Percentiles rank a stretch among this genome's conserved stretches.
These are phyloP conservation scores for Papilio dardanus DNA, from an alignment of 1,140 invertebrate species.

Conservation along the genomic window DNA sequence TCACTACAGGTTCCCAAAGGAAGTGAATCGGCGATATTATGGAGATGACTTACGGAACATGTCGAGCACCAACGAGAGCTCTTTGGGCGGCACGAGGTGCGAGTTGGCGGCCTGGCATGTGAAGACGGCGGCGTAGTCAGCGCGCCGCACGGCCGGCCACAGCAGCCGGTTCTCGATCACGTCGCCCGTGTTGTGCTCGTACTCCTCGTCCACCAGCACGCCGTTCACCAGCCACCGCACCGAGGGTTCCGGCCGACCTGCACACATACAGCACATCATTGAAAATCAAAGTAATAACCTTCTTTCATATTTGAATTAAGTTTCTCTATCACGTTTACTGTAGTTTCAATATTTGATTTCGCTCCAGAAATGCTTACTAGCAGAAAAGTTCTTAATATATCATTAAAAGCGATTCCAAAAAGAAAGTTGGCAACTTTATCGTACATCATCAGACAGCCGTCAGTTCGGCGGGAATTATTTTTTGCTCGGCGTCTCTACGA, in stretches of 20 bases:
- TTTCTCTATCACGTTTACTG: neutral
- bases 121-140: conserved; percentile 91
- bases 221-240: conserved; percentile 90
- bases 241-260: conserved; percentile 86
- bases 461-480: conserved; percentile 20
- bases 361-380: neutral
- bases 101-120: conserved; percentile 94
- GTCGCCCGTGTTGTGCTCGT: conserved; percentile 90
- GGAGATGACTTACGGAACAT: conserved; percentile 92
- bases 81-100: conserved; percentile 88
- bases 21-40: too few relatives aligned
- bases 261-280: neutral
- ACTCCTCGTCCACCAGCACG: conserved; percentile 89
- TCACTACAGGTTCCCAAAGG: too few relatives aligned
- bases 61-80: conserved; percentile 89
- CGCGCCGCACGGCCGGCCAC: conserved; percentile 87
- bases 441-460: conserved; percentile 1
- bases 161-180: conserved; percentile 92
- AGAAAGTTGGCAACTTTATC: neutral
- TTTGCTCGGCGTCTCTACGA: conserved; percentile 18
- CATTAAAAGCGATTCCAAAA: conserved; percentile 14
- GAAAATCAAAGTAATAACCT: too few relatives aligned
- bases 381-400: conserved; percentile 7
- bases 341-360: neutral
- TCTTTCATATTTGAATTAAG: neutral